A percentile compares a stretch with the other conserved stretches of the same genome.
Conservation (phyloP, 2,113 vertebrate genomes). For the Ictalurus punctatus region DNA sequence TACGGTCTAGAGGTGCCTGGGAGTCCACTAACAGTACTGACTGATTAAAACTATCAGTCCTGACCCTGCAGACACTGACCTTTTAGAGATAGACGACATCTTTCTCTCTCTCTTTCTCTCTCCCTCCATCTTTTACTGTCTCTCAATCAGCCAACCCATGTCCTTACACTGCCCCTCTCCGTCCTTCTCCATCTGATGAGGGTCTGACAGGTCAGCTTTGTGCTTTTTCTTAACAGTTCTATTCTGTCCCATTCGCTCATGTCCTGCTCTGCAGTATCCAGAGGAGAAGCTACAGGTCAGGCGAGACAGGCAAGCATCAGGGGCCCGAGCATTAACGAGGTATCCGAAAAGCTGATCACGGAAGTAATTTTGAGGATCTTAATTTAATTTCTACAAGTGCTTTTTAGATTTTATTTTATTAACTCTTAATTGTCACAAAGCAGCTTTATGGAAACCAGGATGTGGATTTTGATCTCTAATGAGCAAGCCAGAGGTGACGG, state of each 20-base stretch:
- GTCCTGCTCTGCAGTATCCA: neutral
- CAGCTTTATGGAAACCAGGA: neutral
- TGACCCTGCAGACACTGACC: slow-evolving; percentile 28
- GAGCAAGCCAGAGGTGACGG: neutral
- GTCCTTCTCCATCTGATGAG: neutral
- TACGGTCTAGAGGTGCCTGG: neutral
- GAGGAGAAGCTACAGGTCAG: neutral
- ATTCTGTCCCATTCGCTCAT: neutral
- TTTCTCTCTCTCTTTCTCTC: neutral
- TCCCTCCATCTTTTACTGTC: neutral
- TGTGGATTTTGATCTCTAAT: neutral
- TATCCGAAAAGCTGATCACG: too few relatives aligned
- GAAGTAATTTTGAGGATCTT: neutral
- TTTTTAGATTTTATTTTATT: neutral
- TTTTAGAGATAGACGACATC: slow-evolving; percentile 2
- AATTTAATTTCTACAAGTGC: neutral
- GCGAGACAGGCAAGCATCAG: neutral
- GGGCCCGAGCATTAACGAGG: neutral
- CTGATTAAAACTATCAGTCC: slow-evolving; percentile 46
- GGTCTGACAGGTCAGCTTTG: neutral
- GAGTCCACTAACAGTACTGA: neutral
- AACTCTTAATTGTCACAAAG: neutral
- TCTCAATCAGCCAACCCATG: too few relatives aligned
- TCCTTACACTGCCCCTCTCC: neutral
- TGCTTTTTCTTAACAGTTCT: neutral